Conservation (phyloP, 1,140 invertebrate genomes). For the Drusus annulatus region DNA sequence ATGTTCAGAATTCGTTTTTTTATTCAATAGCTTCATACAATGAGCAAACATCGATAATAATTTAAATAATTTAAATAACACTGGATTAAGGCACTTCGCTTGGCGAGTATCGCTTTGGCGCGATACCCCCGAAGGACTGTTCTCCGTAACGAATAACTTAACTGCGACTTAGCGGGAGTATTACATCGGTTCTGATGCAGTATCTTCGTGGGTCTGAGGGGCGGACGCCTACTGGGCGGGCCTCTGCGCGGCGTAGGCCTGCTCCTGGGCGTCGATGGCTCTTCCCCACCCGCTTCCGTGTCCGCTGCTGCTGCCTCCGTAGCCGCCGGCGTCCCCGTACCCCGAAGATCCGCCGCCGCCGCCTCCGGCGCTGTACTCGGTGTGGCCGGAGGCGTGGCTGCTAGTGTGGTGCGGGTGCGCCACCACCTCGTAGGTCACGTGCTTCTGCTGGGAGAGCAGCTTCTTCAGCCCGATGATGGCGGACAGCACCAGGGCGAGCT, state of each 20-base stretch:
- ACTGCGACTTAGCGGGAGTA: constrained; percentile 39
- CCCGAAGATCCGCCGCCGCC: constrained; percentile 73
- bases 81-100: constrained; percentile 33
- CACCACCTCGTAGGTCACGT: constrained; percentile 83
- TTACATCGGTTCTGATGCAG: constrained; percentile 54
- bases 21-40: constrained; percentile 10
- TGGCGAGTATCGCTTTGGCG: background rate
- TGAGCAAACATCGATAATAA: constrained; percentile 46
- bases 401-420: constrained; percentile 77
- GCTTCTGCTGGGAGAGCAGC: constrained; percentile 79
- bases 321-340: constrained; percentile 70
- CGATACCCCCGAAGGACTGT: background rate
- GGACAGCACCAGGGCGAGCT: constrained; percentile 85
- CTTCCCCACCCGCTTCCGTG: constrained; percentile 81
- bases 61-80: constrained; percentile 51
- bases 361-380: constrained; percentile 74
- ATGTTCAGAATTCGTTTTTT: constrained; percentile 35
- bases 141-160: constrained; percentile 44
- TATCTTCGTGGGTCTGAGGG: background rate
- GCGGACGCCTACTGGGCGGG: constrained; percentile 64
- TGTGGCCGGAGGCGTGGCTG: constrained; percentile 66
- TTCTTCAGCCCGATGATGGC: constrained; percentile 89
- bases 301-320: constrained; percentile 70
- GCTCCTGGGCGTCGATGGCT: constrained; percentile 79
- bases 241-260: constrained; percentile 83